Evolutionary conservation across 2,113 vertebrate species (phyloP).

Genomic region (Lamprologus tigripictilis): DNA sequence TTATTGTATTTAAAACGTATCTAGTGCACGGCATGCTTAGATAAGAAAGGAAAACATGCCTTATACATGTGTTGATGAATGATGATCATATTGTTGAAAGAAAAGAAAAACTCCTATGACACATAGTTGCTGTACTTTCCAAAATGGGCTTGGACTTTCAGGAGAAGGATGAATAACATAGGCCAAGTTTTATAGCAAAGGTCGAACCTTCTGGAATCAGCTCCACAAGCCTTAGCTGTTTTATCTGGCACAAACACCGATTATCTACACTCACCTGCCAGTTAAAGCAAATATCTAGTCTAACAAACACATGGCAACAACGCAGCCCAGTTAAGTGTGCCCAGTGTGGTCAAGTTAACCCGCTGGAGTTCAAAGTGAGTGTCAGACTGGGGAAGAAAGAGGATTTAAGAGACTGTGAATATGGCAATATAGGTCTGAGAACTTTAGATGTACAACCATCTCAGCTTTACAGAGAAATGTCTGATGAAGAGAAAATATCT

Average conservation of each 20-base stretch:
- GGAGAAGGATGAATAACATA: background rate
- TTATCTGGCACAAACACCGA: background rate
- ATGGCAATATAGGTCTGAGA: background rate
- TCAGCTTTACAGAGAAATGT: background rate
- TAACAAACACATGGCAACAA: background rate
- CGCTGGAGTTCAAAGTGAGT: accelerated
- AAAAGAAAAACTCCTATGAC: background rate
- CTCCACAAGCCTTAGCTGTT: background rate
- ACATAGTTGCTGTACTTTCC: background rate
- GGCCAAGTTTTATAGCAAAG: background rate
- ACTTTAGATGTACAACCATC: background rate
- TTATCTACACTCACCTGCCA: background rate
- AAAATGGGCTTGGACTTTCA: background rate
- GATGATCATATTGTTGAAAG: background rate
- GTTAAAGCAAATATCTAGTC: background rate
- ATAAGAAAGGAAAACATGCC: background rate
- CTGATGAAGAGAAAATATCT: background rate
- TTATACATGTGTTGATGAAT: background rate
- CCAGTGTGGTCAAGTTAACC: background rate
- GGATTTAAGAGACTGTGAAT: background rate
- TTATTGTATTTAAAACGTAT: background rate
- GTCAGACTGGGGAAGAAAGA: background rate
- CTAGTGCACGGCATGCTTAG: background rate
- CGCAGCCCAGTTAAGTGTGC: background rate
- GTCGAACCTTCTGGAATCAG: background rate